Conservation (phyloP, 2,888 invertebrate genomes). For the Pristionchus mayeri region DNA sequence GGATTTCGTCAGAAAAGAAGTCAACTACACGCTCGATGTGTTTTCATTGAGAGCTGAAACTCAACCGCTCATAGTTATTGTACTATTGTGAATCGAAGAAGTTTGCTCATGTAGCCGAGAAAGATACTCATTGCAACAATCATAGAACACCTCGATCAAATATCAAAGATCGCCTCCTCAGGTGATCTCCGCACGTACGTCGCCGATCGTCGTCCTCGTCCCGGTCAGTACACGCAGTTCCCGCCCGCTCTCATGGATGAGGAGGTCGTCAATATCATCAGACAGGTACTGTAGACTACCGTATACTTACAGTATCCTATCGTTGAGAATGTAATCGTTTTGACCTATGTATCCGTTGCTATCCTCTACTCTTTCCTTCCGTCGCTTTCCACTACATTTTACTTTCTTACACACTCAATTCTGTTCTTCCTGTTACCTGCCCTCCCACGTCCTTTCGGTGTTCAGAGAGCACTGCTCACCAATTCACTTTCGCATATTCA, state of each 20-base stretch:
- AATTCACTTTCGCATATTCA: too few species aligned
- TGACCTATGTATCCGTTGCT: constrained; percentile 80
- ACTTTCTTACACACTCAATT: too few species aligned
- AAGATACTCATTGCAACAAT: too few species aligned
- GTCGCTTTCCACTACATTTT: too few species aligned
- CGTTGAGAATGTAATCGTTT: constrained; percentile 87
- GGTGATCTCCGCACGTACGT: constrained; percentile 71
- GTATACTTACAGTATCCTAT: constrained; percentile 75
- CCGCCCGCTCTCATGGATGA: constrained; percentile 83
- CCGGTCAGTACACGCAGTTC: constrained; percentile 68
- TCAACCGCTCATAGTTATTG: background rate
- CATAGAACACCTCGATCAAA: background rate
- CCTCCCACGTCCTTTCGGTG: too few species aligned
- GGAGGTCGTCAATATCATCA: constrained; percentile 66
- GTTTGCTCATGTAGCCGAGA: background rate
- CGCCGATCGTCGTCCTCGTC: constrained; percentile 60
- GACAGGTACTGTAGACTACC: constrained; percentile 80
- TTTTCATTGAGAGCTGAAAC: too few species aligned
- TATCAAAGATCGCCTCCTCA: constrained; percentile 25
- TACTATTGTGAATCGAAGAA: background rate
- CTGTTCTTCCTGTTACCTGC: too few species aligned
- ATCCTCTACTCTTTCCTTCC: too few species aligned
- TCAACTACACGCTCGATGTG: background rate
- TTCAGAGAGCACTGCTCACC: too few species aligned
- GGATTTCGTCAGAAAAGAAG: background rate